Conservation (phyloP, 2,888 invertebrate genomes). For the Philereme transversata region DNA sequence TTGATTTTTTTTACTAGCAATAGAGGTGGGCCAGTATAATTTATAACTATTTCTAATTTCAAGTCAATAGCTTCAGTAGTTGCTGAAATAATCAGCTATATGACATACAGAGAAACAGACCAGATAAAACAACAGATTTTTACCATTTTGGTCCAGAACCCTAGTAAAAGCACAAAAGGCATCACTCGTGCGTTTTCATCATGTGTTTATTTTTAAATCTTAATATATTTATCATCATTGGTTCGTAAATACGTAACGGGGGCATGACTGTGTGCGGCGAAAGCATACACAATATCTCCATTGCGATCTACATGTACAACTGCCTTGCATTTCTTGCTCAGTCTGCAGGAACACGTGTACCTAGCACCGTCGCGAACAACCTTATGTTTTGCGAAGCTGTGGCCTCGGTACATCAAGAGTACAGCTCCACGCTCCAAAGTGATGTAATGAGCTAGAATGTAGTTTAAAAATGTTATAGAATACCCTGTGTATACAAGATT, state of each 20-base stretch:
- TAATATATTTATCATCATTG: not conserved
- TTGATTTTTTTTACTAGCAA: no score
- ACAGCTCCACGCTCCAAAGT: slow-evolving; percentile 8
- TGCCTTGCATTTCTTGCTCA: slow-evolving; percentile 30
- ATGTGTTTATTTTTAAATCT: not conserved
- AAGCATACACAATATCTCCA: slow-evolving; percentile 14
- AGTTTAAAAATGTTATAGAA: no score
- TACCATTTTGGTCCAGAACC: no score
- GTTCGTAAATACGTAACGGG: slow-evolving; percentile 3
- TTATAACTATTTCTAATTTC: no score
- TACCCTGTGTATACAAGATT: no score
- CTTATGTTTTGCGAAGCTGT: slow-evolving; percentile 9
- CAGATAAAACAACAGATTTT: no score
- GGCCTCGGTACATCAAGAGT: slow-evolving; percentile 18
- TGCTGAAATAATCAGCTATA: no score
- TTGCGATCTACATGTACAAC: slow-evolving; percentile 22
- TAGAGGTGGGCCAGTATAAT: no score
- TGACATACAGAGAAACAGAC: no score
- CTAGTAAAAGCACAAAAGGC: no score
- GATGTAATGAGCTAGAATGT: slow-evolving; percentile 11
- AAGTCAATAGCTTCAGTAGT: no score
- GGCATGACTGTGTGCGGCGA: slow-evolving; percentile 30
- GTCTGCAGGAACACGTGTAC: slow-evolving; percentile 14
- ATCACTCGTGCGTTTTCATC: no score
- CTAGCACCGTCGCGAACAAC: slow-evolving; percentile 1